These are phyloP conservation scores for Sebastes oblongus DNA, from an alignment of 2,797 vertebrate genomes.

Conservation along the genomic window DNA sequence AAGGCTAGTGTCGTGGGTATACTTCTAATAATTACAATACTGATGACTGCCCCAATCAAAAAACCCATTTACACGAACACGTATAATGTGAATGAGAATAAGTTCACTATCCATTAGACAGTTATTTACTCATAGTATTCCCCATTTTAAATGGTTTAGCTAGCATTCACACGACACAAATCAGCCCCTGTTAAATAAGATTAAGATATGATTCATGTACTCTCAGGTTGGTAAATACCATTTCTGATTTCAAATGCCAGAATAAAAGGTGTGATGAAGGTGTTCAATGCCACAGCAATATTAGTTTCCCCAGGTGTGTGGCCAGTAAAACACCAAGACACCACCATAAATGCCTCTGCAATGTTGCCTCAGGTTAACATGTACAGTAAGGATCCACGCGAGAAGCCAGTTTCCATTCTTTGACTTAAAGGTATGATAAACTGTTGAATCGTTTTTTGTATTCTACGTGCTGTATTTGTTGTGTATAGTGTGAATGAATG, in stretches of 20 bases:
- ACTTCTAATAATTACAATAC: not conserved
- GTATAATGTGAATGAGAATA: not conserved
- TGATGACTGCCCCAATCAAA: not conserved
- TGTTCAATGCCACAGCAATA: conserved; percentile 61
- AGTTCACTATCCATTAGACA: not conserved
- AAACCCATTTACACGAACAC: not conserved
- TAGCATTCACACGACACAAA: not conserved
- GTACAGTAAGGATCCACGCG: conserved; percentile 50
- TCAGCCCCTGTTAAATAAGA: not conserved
- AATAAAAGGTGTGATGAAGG: not conserved
- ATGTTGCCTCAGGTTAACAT: conserved; percentile 74
- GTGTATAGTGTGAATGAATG: conserved; percentile 52
- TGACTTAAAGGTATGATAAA: conserved; percentile 21
- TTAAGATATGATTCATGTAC: not conserved
- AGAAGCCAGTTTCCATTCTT: conserved; percentile 28
- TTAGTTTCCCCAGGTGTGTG: conserved; percentile 42
- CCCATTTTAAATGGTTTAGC: not conserved
- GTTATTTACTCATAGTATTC: not conserved
- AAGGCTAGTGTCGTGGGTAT: conserved; percentile 29
- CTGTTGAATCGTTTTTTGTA: conserved; percentile 45
- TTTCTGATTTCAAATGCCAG: conserved; percentile 20
- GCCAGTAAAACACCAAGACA: conserved; percentile 28
- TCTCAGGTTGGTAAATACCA: conserved; percentile 54
- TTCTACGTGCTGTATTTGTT: conserved; percentile 55
- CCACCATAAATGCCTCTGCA: conserved; percentile 67